Evolutionary conservation across 1,140 invertebrate species (phyloP).

Genomic region (Nilaparvata lugens): DNA sequence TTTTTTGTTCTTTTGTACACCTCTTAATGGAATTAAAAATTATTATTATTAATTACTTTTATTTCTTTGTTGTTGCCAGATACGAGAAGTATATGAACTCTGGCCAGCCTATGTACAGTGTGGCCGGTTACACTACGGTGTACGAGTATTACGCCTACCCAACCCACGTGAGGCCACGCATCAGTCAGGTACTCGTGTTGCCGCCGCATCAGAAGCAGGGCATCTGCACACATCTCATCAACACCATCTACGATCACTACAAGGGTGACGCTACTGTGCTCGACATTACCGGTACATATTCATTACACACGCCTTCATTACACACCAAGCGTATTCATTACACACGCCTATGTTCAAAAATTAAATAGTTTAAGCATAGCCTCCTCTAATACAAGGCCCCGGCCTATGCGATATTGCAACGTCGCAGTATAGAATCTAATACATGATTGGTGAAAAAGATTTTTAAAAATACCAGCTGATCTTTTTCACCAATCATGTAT

Average conservation of each 20-base stretch:
- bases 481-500: no score
- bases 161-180: conserved; percentile 68
- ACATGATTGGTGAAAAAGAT: no score
- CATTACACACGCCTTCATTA: background rate
- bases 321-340: background rate
- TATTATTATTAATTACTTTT: conserved; percentile 14
- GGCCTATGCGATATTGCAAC: background rate
- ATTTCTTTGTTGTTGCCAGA: conserved; percentile 39
- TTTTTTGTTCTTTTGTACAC: no score
- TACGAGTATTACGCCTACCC: conserved; percentile 96
- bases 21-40: no score
- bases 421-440: background rate
- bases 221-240: conserved; percentile 64
- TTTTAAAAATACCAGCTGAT: background rate
- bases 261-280: conserved; percentile 55
- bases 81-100: conserved; percentile 71
- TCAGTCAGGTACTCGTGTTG: conserved; percentile 84
- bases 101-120: conserved; percentile 56
- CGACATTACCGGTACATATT: conserved; percentile 69
- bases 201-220: conserved; percentile 83
- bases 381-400: no score
- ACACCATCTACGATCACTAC: conserved; percentile 72
- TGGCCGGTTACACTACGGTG: conserved; percentile 80
- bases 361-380: no score
- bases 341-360: background rate